Base-by-base conservation (phyloP, 2,113 vertebrate species). In the Aramus guarauna region DNA sequence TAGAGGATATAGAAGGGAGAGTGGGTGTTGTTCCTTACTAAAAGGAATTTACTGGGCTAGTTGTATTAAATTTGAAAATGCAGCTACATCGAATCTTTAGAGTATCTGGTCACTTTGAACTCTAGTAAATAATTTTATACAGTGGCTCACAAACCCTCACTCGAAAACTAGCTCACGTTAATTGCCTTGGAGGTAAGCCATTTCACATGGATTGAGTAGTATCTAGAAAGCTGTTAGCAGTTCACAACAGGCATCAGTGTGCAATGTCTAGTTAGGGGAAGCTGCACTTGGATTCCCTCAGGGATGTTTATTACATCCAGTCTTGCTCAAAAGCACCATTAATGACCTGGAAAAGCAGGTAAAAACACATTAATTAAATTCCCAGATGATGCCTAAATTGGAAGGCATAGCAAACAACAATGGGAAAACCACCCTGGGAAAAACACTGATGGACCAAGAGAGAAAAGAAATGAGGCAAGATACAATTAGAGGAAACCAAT, bases 291-390 rank as follows among this genome's bases (percentile, higher is more conserved):
- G 15, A 62, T 10, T 88, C 72, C 76, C 53, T 88, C 37, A 22
- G 82, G 73, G 85, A 55, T 37, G 63, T 58, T 32, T 60, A 3
- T 69, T 69, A 24, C 6, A 12, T 53, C 84, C 78, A 84, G 12
- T 59, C 48, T 81, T 91, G 76, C 60, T 95, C 80, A 84, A 67
- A 91, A 88, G n/a, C 76, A 53, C 41, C 1, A 3, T 68, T 88
- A 86, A 86, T 89, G 78, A 53, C 48, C 78, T 96, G 87, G 63
- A 94, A 96, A 96, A 96, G 23, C 55, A 92, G 86, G 23, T 50
- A 59, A 55, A 85, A 71, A 73, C 53, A 32, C 60, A 53, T 84
- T 88, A 72, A 95, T 92, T 93, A 77, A 86, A 90, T 90, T 92
- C 91, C 90, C 77, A 95, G 63, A 30, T 90, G 73, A 72, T 37